These are phyloP conservation scores for Lutjanus campechanus DNA, from an alignment of 2,797 vertebrate genomes.

Conservation along the genomic window DNA sequence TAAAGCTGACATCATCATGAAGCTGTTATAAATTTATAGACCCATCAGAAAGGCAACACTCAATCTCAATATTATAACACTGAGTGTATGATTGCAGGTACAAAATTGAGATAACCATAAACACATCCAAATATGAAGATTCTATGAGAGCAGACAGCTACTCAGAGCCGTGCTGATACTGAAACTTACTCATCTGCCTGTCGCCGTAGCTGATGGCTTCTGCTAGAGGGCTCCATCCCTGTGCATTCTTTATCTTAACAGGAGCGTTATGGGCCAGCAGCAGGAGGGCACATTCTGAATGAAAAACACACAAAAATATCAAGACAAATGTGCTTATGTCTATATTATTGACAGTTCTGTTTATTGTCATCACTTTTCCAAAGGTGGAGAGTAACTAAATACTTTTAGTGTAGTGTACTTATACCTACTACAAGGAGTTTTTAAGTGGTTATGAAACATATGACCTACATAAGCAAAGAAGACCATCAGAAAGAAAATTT, in stretches of 20 bases:
- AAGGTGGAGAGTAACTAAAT: too few relatives aligned
- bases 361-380: neutral
- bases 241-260: slow-evolving; percentile 97
- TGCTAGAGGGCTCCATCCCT: slow-evolving; percentile 97
- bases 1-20: slow-evolving; percentile 4
- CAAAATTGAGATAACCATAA: slow-evolving; percentile 5
- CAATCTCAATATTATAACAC: slow-evolving; percentile 17
- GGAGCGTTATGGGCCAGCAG: slow-evolving; percentile 96
- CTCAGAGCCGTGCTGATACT: neutral
- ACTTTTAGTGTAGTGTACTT: too few relatives aligned
- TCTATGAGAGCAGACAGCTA: neutral
- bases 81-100: slow-evolving; percentile 10
- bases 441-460: too few relatives aligned
- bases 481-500: too few relatives aligned
- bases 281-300: slow-evolving; percentile 95
- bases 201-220: slow-evolving; percentile 99
- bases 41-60: neutral
- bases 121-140: slow-evolving; percentile 4
- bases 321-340: slow-evolving; percentile 1
- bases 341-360: neutral
- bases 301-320: slow-evolving; percentile 40
- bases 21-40: neutral
- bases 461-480: too few relatives aligned
- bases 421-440: too few relatives aligned
- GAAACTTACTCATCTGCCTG: slow-evolving; percentile 93